Percentiles rank a stretch among this genome's conserved stretches.
phyloP scores from a whole-genome alignment of 1,140 invertebrate species.

The Trichoplusia ni region DNA sequence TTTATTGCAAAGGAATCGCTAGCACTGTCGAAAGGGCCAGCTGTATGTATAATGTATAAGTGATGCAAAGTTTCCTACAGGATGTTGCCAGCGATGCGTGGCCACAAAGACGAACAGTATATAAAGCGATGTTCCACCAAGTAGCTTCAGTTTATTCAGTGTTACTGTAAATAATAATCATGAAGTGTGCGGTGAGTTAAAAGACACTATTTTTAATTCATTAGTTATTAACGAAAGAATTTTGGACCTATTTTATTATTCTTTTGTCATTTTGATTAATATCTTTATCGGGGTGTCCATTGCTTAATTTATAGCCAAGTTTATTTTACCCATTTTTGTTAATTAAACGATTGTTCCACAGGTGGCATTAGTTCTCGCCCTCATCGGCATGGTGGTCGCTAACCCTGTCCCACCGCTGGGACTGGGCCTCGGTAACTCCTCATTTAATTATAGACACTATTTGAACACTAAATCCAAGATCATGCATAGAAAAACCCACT shows the following conservation, averaged over 20 bases:
- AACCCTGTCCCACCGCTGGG: slow-evolving; percentile 54
- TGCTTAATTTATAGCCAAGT: too few species aligned
- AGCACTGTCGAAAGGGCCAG: too few species aligned
- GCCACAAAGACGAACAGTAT: neutral
- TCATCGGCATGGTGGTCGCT: slow-evolving; percentile 60
- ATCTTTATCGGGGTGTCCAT: too few species aligned
- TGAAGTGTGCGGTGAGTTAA: slow-evolving; percentile 69
- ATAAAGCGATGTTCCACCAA: slow-evolving; percentile 1
- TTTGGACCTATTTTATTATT: too few species aligned
- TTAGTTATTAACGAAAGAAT: too few species aligned
- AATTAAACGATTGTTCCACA: slow-evolving; percentile 30
- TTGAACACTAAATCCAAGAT: slow-evolving; percentile 33
- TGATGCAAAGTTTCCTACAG: too few species aligned
- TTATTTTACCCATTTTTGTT: neutral
- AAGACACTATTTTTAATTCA: neutral
- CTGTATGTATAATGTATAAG: too few species aligned
- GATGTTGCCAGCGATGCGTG: neutral
- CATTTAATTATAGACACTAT: slow-evolving; percentile 35
- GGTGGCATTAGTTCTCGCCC: slow-evolving; percentile 68
- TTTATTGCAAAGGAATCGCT: too few species aligned
- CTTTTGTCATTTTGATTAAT: too few species aligned
- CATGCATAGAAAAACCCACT: slow-evolving; percentile 29
- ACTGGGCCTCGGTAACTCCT: slow-evolving; percentile 53
- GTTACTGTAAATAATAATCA: slow-evolving; percentile 33
- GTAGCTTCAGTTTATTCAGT: neutral